A percentile compares a stretch with the other conserved stretches of the same genome.
Conservation (phyloP, 2,113 vertebrate genomes). For the Trinectes maculatus region DNA sequence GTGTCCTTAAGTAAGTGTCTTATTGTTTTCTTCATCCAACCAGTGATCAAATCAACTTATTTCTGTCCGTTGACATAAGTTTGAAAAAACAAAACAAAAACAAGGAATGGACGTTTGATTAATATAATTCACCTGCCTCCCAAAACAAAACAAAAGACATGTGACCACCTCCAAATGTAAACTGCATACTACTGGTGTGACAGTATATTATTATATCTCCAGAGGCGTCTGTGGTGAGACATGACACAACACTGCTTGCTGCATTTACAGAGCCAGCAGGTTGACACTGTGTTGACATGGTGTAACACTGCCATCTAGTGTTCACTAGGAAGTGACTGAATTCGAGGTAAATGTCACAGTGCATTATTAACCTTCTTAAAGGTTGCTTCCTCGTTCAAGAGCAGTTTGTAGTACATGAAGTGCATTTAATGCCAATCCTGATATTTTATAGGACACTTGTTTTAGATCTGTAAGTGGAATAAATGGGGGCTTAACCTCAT, state of each 20-base stretch:
- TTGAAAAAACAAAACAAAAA: no score
- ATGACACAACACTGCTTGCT: not conserved
- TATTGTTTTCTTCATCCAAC: no score
- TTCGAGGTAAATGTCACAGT: conserved; percentile 1
- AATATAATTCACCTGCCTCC: no score
- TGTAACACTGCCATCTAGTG: conserved; percentile 57
- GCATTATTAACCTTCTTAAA: conserved; percentile 6
- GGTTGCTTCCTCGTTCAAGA: conserved; percentile 15
- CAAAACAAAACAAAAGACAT: no score
- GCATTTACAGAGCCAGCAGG: not conserved
- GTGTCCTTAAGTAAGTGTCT: no score
- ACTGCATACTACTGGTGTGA: no score
- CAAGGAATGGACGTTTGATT: no score
- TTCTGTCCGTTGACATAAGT: no score
- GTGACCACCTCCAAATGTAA: no score
- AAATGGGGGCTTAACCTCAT: conserved; percentile 8
- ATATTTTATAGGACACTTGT: conserved; percentile 11
- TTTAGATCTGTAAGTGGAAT: conserved; percentile 18
- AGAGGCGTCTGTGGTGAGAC: not conserved
- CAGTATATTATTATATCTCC: no score
- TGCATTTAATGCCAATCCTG: not conserved
- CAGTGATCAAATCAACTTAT: no score
- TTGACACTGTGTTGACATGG: not conserved
- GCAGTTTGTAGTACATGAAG: conserved; percentile 16
- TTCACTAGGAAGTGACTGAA: not conserved